Evolutionary conservation across 2,797 vertebrate species (phyloP), one percentile per base, ranked within the genome.

Genomic region (Pteropus rufus): DNA sequence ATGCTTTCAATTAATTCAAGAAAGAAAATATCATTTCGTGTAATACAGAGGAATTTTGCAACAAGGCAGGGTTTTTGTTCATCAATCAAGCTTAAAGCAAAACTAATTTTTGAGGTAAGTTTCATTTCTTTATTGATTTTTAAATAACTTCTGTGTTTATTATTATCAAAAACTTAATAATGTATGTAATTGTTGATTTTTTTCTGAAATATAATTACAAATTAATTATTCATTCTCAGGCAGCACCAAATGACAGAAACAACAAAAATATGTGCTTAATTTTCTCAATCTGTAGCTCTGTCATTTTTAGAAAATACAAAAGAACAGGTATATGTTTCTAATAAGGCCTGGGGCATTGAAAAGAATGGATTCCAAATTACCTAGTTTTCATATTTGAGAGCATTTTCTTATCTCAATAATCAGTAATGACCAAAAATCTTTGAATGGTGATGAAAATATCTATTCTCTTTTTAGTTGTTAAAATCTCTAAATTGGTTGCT

Each of bases 371-470:
- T 92, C 29, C 5, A 93, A 93, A 15, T 77, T 72, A 85, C 0
- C 60, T 29, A 8, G 21, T 65, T 77, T 95, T 31, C 56, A 64
- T 29, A 62, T 72, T 83, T 97, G 89, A 64, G 95, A 94, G 44
- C 65, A 36, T 75, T 93, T 75, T n/a, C 77, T 15, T 91, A 89
- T 96, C 96, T 89, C 9, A 26, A 34, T 67, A 36, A 9, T 85
- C 87, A 81, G 62, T 91, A 18, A 80, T 2, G n/a, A 70, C 86
- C 60, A 87, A 69, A 69, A 81, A 67, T 95, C 91, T 96, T 79
- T 62, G 67, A 72, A 69, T 92, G 72, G 87, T 80, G 83, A 96
- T 93, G 94, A 97, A 97, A 97, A 96, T n/a, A 19, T 58, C 84
- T 80, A 90, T 93, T 97, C 67, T 79, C 46, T 80, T 86, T 91